A percentile compares a stretch with the other conserved stretches of the same genome.
phyloP scores from a whole-genome alignment of 2,888 invertebrate genomes.

The Ophioninae sp. region DNA sequence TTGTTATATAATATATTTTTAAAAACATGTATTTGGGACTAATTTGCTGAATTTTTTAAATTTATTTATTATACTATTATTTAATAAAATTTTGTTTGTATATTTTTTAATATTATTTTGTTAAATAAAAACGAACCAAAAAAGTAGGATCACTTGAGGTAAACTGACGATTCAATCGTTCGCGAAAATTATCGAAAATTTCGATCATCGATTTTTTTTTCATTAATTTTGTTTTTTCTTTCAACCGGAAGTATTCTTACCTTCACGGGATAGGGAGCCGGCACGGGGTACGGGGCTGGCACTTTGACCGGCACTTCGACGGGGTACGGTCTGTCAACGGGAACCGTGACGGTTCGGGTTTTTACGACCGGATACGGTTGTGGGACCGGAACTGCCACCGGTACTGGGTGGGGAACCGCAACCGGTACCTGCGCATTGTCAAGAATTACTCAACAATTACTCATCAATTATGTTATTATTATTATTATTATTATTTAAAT shows the following conservation, averaged over 20 bases:
- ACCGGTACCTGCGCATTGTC: conserved; percentile 78
- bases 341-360: conserved; percentile 79
- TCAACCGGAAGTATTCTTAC: conserved; percentile 44
- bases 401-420: conserved; percentile 81
- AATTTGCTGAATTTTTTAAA: too few relatives aligned
- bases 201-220: not conserved
- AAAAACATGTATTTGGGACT: too few relatives aligned
- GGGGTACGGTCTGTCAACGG: conserved; percentile 82
- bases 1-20: too few relatives aligned
- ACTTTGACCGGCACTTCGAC: conserved; percentile 82
- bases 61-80: too few relatives aligned
- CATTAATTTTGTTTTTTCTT: not conserved
- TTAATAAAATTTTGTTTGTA: too few relatives aligned
- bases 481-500: not conserved
- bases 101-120: too few relatives aligned
- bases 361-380: conserved; percentile 81
- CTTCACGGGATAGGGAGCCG: conserved; percentile 72
- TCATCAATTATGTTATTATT: conserved; percentile 14
- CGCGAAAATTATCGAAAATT: too few relatives aligned
- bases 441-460: not conserved
- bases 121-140: too few relatives aligned
- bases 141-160: too few relatives aligned
- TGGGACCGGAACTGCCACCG: conserved; percentile 82
- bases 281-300: conserved; percentile 82
- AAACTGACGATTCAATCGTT: too few relatives aligned